A percentile compares a stretch with the other conserved stretches of the same genome.
These are phyloP conservation scores for Apantesis nais DNA, from an alignment of 2,888 invertebrate species.

Conservation along the genomic window DNA sequence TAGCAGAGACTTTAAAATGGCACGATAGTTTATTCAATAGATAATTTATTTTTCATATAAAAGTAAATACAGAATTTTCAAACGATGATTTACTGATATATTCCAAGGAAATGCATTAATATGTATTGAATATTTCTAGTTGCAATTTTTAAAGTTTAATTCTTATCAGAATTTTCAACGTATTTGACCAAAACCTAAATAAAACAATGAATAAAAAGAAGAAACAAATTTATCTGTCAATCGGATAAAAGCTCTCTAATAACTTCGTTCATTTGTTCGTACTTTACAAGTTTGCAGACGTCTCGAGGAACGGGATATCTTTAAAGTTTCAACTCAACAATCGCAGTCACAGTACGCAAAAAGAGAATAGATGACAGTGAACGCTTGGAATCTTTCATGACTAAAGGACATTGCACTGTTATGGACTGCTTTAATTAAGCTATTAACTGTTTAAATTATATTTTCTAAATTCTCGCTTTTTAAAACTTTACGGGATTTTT, in stretches of 20 bases:
- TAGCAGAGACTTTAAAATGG: too few relatives aligned
- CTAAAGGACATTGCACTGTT: constrained; percentile 5
- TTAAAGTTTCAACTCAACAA: constrained; percentile 7
- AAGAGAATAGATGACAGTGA: neutral
- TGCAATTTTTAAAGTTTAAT: neutral
- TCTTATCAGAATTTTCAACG: too few relatives aligned
- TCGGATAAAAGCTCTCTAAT: neutral
- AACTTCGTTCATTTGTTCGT: constrained; percentile 6
- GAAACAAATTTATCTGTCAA: neutral
- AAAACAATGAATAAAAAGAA: constrained; percentile 1
- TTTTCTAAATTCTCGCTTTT: neutral
- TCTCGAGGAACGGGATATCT: constrained; percentile 1
- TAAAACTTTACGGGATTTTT: neutral
- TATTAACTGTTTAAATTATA: constrained; percentile 5
- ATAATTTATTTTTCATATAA: too few relatives aligned
- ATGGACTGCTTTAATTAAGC: neutral
- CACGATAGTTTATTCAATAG: too few relatives aligned
- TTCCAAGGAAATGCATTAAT: too few relatives aligned
- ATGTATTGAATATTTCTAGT: neutral
- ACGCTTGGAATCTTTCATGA: neutral
- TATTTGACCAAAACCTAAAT: neutral
- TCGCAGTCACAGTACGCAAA: neutral
- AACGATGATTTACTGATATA: too few relatives aligned
- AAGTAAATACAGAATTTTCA: too few relatives aligned
- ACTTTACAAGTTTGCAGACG: constrained; percentile 6